Evolutionary conservation across 2,797 vertebrate species (phyloP), one percentile per base, ranked within the genome.

Genomic region (Cryptoblepharus egeriae): DNA sequence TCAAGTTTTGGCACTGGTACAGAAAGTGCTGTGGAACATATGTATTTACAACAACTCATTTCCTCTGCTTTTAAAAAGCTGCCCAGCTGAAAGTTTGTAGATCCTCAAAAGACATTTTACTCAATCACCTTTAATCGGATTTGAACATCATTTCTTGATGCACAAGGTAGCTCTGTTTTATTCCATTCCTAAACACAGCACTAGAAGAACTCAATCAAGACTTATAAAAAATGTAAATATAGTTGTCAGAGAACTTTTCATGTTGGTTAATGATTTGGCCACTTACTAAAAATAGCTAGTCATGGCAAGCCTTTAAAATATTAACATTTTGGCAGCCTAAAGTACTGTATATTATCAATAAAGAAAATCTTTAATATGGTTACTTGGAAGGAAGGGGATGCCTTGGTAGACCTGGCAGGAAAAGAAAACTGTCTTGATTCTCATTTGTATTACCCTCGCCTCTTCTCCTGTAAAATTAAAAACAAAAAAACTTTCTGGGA

Each of bases 41-140:
- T 5, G 32, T 65, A 87, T 88, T 87, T 81, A 82, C 76, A 90
- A 64, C 55, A 80, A 35, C 30, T 87, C 81, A 67, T 76, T 80
- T 3, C 74, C 15, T 75, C 75, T 7, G 7, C 10, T 20, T 82
- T 88, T 77, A 39, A 0, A 20, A 86, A 82, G 55, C n/a, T 63
- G 71, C 32, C 22, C 52, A 89, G 79, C 37, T 76, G 78, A 63
- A 79, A 71, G 52, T 84, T 84, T 87, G 52, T 80, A 20, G 26
- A 76, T 45, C 12, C 52, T 24, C 68, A 89, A 83, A 79, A 30
- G 20, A 20, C 13, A 42, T 57, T 82, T 78, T 42, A 80, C 57
- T 85, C 35, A 69, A 57, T 39, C 60, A 4, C 30, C 63, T 7
- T 42, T 69, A 70, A 75, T 73, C 87, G 70, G 37, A 89, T 70